phyloP scores from a whole-genome alignment of 2,888 invertebrate genomes.

The Cerceris ruficornis region DNA sequence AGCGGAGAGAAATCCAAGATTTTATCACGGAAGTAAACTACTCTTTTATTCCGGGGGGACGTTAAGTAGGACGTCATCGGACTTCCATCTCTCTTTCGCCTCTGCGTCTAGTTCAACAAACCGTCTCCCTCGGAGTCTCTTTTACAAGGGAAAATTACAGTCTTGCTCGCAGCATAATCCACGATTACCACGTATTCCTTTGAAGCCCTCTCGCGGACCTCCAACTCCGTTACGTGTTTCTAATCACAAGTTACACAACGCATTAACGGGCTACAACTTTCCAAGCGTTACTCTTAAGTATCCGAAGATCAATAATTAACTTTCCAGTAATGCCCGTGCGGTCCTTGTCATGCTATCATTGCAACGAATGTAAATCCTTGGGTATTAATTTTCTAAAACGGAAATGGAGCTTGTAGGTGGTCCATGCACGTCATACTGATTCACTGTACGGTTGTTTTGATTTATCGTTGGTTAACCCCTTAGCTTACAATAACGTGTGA shows the following conservation, averaged over 20 bases:
- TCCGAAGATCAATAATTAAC: neutral
- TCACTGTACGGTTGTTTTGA: no score
- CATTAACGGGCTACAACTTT: neutral
- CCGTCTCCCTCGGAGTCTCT: slow-evolving; percentile 13
- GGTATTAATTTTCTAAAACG: no score
- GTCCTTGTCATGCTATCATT: no score
- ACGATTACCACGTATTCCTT: neutral
- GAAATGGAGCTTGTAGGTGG: no score
- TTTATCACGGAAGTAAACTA: slow-evolving; percentile 36
- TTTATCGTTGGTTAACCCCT: no score
- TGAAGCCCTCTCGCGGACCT: neutral
- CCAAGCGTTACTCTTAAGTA: slow-evolving; percentile 3
- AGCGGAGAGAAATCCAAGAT: slow-evolving; percentile 45
- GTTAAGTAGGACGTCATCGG: slow-evolving; percentile 42
- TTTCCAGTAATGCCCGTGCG: no score
- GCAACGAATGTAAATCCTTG: no score
- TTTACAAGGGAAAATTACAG: slow-evolving; percentile 20
- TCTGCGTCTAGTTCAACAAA: neutral
- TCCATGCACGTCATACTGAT: no score
- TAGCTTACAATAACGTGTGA: no score
- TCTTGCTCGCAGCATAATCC: neutral
- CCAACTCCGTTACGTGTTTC: slow-evolving; percentile 5
- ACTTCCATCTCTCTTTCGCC: slow-evolving; percentile 1
- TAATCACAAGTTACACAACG: slow-evolving; percentile 16
- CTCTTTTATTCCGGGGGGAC: slow-evolving; percentile 26